These are phyloP conservation scores for Lerista edwardsae DNA, from an alignment of 2,797 vertebrate genomes.

Conservation along the genomic window DNA sequence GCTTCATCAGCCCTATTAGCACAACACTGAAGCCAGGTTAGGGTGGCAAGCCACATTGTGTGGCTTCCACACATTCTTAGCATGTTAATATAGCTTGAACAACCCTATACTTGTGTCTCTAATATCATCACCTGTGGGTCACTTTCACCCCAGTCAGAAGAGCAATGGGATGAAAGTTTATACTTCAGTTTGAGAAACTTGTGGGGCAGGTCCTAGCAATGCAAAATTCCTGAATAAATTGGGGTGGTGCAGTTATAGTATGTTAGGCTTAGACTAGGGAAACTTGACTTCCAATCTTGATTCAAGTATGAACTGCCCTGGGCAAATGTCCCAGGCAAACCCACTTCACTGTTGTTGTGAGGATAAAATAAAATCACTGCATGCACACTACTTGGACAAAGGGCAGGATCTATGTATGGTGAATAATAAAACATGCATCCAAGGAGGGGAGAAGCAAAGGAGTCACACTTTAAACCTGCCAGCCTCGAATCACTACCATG, in stretches of 20 bases:
- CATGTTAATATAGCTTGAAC: not conserved
- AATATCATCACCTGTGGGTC: not conserved
- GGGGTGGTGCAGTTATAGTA: not conserved
- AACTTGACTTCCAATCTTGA: not conserved
- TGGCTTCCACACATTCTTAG: not conserved
- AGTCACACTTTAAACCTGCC: not conserved
- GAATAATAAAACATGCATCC: not conserved
- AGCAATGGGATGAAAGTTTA: not conserved
- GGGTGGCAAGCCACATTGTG: not conserved
- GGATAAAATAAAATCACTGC: not conserved
- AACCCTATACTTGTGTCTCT: not conserved
- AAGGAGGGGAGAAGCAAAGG: not conserved
- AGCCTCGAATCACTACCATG: no score
- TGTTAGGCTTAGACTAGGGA: not conserved
- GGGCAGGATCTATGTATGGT: not conserved
- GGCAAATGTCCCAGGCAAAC: not conserved
- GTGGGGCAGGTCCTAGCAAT: not conserved
- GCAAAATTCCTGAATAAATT: not conserved
- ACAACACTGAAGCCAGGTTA: not conserved
- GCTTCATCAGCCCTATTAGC: not conserved
- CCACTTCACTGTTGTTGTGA: not conserved
- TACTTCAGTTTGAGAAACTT: not conserved
- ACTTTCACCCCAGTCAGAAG: not conserved
- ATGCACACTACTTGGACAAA: not conserved
- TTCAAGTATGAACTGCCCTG: not conserved